Conservation (phyloP, 2,888 invertebrate species). For the Halictus ligatus region DNA sequence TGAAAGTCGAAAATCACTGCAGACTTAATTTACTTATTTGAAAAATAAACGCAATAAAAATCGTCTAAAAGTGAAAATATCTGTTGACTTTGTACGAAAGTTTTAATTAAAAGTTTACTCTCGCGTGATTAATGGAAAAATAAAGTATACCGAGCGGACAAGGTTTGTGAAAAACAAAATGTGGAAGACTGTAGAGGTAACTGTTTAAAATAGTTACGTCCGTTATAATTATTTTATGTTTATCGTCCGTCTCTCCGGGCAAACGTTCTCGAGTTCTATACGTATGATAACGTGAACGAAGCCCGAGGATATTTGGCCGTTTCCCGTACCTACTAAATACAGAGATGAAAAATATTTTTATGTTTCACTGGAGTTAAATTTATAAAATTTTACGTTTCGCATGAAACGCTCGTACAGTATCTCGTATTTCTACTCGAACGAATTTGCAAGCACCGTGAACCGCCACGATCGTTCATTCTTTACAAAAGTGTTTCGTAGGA, state of each 20-base stretch:
- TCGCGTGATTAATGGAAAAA: not conserved
- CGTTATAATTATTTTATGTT: not conserved
- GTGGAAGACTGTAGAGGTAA: not conserved
- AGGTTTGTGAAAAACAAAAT: not conserved
- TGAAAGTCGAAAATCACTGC: not conserved
- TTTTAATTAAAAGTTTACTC: not conserved
- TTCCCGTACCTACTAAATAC: not conserved
- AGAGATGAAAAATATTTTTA: not conserved
- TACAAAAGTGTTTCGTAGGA: constrained; percentile 50
- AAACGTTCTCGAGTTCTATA: not conserved
- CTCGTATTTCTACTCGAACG: constrained; percentile 47
- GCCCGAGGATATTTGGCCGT: not conserved
- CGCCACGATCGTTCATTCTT: constrained; percentile 53
- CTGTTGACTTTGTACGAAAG: not conserved
- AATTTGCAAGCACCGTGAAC: constrained; percentile 52
- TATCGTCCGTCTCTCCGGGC: not conserved
- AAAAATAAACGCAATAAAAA: not conserved
- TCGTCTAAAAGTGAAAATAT: not conserved
- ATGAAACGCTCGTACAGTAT: constrained; percentile 33
- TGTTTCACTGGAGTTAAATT: not conserved
- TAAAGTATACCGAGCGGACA: not conserved
- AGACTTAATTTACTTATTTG: not conserved
- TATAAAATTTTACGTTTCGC: constrained; percentile 5
- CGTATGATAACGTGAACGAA: not conserved
- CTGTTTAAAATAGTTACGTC: not conserved